phyloP scores from a whole-genome alignment of 2,113 vertebrate species.

The Gasterosteus nipponicus region DNA sequence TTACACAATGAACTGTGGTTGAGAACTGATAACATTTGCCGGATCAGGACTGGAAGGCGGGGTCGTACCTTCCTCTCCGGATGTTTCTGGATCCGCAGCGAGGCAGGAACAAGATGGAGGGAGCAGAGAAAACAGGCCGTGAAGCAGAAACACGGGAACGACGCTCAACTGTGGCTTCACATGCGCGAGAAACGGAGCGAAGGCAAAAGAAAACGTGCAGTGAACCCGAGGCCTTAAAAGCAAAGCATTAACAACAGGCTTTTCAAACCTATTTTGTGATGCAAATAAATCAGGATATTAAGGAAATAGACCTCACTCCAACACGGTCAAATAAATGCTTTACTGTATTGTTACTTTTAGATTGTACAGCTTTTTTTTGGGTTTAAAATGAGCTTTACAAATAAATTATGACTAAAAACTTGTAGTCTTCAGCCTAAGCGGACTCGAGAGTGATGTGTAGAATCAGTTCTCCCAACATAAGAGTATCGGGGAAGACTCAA shows the following conservation, averaged over 20 bases:
- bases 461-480: background rate
- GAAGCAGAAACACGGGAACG: slow-evolving; percentile 20
- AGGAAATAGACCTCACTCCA: background rate
- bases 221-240: background rate
- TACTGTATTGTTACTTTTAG: no score
- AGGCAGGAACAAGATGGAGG: slow-evolving; percentile 23
- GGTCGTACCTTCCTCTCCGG: slow-evolving; percentile 95
- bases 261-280: background rate
- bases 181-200: background rate
- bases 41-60: slow-evolving; percentile 83
- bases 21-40: background rate
- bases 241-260: background rate
- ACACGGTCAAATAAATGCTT: no score
- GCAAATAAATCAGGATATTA: slow-evolving; percentile 1
- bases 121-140: slow-evolving; percentile 21
- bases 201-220: slow-evolving; percentile 31
- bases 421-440: background rate
- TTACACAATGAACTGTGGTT: slow-evolving; percentile 3
- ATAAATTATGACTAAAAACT: background rate
- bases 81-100: slow-evolving; percentile 88
- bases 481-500: background rate
- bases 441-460: background rate
- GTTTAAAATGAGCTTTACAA: background rate
- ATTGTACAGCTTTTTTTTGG: background rate
- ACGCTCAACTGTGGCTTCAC: background rate